A percentile compares a stretch with the other conserved stretches of the same genome.
phyloP scores from a whole-genome alignment of 2,113 vertebrate species.

The Vulpes lagopus region DNA sequence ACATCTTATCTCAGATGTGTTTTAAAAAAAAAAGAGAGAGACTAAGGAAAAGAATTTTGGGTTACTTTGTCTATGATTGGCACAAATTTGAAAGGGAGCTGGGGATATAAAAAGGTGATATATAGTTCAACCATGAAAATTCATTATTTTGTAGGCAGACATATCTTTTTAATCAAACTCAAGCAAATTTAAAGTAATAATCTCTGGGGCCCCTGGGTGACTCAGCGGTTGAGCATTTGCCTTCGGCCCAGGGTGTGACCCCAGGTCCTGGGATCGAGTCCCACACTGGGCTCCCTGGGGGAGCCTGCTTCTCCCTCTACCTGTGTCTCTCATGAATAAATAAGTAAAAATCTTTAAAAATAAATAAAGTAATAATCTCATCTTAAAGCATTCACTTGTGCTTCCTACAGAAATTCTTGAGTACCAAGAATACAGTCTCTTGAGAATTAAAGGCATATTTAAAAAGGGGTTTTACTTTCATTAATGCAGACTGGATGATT shows the following conservation, averaged over 20 bases:
- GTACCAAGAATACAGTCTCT: not conserved
- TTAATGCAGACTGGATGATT: not conserved
- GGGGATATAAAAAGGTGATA: not conserved
- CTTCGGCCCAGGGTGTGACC: too few relatives aligned
- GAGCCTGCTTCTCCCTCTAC: too few relatives aligned
- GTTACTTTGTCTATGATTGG: not conserved
- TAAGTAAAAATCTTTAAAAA: too few relatives aligned
- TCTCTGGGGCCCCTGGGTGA: not conserved
- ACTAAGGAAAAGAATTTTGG: not conserved
- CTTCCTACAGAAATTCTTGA: conserved; percentile 18
- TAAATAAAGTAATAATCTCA: not conserved
- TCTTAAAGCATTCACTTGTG: not conserved
- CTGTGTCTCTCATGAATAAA: too few relatives aligned
- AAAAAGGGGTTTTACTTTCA: not conserved
- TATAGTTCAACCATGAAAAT: conserved; percentile 27
- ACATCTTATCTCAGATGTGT: not conserved
- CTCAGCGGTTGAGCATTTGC: too few relatives aligned
- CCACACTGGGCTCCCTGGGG: too few relatives aligned
- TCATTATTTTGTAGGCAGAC: not conserved
- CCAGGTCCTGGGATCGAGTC: too few relatives aligned
- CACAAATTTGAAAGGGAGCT: conserved; percentile 10
- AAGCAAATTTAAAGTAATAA: conserved; percentile 36
- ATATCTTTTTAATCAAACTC: conserved; percentile 6
- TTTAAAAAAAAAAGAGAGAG: not conserved
- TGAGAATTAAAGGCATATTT: not conserved